These are phyloP conservation scores for Venturia canescens DNA, from an alignment of 1,140 invertebrate species.

Conservation along the genomic window DNA sequence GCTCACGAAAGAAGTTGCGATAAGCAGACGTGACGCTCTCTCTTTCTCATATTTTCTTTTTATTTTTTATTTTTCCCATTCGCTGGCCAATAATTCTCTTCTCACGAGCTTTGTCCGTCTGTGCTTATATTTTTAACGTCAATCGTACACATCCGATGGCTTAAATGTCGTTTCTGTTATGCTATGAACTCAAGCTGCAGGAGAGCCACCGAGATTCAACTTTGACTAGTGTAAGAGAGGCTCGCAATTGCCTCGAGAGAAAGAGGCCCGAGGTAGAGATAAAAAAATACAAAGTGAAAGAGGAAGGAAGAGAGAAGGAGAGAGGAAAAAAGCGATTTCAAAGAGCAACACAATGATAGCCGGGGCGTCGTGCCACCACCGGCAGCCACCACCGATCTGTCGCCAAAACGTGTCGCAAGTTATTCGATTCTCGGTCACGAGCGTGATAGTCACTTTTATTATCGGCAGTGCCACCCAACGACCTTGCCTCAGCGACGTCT, in stretches of 20 bases:
- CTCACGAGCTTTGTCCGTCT: constrained; percentile 13
- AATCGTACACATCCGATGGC: constrained; percentile 10
- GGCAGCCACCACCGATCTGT: constrained; percentile 54
- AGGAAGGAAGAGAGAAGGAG: neutral
- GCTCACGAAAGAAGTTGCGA: no score
- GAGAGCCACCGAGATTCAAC: constrained; percentile 3
- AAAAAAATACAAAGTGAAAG: neutral
- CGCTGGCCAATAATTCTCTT: constrained; percentile 23
- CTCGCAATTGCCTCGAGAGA: constrained; percentile 5
- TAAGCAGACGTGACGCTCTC: no score
- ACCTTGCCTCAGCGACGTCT: constrained; percentile 54
- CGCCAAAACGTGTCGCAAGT: constrained; percentile 70
- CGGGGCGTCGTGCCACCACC: constrained; percentile 57
- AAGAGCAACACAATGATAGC: constrained; percentile 49
- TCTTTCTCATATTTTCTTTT: neutral
- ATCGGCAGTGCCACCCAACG: constrained; percentile 58
- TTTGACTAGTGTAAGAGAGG: neutral
- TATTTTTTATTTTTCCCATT: neutral
- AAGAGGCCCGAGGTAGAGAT: neutral
- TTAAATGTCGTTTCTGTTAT: constrained; percentile 3
- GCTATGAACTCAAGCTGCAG: constrained; percentile 11
- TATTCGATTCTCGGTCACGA: constrained; percentile 69
- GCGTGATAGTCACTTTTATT: constrained; percentile 64
- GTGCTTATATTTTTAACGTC: constrained; percentile 42
- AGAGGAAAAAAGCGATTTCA: constrained; percentile 9